A percentile compares a stretch with the other conserved stretches of the same genome.
Conservation (phyloP, 2,888 invertebrate genomes). For the Latheticus oryzae region DNA sequence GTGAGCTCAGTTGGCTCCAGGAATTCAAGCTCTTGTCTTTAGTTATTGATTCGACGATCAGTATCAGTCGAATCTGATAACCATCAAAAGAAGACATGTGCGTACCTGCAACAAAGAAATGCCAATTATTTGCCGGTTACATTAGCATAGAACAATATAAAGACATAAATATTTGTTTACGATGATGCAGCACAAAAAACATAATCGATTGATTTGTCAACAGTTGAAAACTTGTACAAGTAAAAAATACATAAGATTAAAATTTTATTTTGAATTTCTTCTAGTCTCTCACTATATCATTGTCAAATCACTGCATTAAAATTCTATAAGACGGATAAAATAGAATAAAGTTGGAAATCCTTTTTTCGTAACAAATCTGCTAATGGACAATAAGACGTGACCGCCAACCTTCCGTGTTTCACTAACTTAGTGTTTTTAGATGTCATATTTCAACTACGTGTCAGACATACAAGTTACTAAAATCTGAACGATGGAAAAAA, state of each 20-base stretch:
- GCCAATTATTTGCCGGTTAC: slow-evolving; percentile 34
- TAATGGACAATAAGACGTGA: slow-evolving; percentile 26
- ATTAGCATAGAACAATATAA: slow-evolving; percentile 32
- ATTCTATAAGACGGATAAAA: too few species aligned
- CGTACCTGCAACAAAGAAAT: slow-evolving; percentile 44
- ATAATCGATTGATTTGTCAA: neutral
- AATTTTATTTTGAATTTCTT: too few species aligned
- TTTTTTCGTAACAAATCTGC: slow-evolving; percentile 26
- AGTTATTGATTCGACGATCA: slow-evolving; percentile 41
- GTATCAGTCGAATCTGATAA: slow-evolving; percentile 39
- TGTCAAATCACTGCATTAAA: too few species aligned
- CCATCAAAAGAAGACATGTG: slow-evolving; percentile 37
- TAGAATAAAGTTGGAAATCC: slow-evolving; percentile 17
- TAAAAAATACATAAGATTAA: neutral
- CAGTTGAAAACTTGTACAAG: neutral
- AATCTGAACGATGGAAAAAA: slow-evolving; percentile 28
- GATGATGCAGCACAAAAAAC: slow-evolving; percentile 18
- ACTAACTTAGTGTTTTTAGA: slow-evolving; percentile 7
- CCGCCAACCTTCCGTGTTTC: slow-evolving; percentile 20
- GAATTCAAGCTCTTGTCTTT: slow-evolving; percentile 39
- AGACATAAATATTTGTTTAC: slow-evolving; percentile 33
- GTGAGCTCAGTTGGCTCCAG: slow-evolving; percentile 17
- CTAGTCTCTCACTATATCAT: too few species aligned
- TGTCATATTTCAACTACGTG: slow-evolving; percentile 30
- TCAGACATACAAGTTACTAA: slow-evolving; percentile 25